Percentiles rank a stretch among this genome's conserved stretches.
These are phyloP conservation scores for Luperina nickerlii DNA, from an alignment of 2,888 invertebrate genomes.

Conservation along the genomic window DNA sequence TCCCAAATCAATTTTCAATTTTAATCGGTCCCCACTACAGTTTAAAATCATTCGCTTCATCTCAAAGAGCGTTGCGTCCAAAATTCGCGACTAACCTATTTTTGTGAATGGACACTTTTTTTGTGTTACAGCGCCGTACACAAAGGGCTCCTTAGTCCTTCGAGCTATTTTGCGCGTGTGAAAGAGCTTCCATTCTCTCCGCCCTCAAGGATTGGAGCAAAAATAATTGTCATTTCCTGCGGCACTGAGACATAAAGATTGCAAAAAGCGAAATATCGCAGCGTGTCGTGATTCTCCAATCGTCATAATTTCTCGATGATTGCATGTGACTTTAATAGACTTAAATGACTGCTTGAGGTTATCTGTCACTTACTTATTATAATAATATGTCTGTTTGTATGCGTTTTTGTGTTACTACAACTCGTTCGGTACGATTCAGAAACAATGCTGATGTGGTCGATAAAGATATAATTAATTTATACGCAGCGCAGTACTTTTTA, in stretches of 20 bases:
- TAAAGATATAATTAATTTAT: constrained; percentile 30
- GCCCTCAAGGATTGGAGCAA: constrained; percentile 85
- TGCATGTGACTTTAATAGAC: constrained; percentile 71
- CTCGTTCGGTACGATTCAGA: constrained; percentile 16
- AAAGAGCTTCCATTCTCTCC: constrained; percentile 87
- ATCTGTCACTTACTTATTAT: constrained; percentile 5
- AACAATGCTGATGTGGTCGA: constrained; percentile 30
- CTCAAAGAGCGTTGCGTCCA: constrained; percentile 58
- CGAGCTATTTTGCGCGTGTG: constrained; percentile 89
- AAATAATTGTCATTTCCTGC: constrained; percentile 91
- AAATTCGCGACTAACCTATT: constrained; percentile 88
- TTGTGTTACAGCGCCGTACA: constrained; percentile 80
- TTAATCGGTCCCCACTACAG: constrained; percentile 50
- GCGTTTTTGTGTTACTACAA: constrained; percentile 25
- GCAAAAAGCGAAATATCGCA: constrained; percentile 55
- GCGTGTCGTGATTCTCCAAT: constrained; percentile 71
- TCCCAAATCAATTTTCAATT: constrained; percentile 35
- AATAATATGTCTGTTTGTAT: constrained; percentile 7
- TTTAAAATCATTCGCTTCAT: constrained; percentile 61
- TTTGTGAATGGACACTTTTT: constrained; percentile 88
- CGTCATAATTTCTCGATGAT: constrained; percentile 74
- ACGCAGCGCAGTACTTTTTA: constrained; percentile 2
- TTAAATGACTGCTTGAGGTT: constrained; percentile 75
- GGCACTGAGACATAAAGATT: constrained; percentile 79
- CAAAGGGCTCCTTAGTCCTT: constrained; percentile 85